phyloP scores from a whole-genome alignment of 2,797 vertebrate species.

The Holocentrus rufus region DNA sequence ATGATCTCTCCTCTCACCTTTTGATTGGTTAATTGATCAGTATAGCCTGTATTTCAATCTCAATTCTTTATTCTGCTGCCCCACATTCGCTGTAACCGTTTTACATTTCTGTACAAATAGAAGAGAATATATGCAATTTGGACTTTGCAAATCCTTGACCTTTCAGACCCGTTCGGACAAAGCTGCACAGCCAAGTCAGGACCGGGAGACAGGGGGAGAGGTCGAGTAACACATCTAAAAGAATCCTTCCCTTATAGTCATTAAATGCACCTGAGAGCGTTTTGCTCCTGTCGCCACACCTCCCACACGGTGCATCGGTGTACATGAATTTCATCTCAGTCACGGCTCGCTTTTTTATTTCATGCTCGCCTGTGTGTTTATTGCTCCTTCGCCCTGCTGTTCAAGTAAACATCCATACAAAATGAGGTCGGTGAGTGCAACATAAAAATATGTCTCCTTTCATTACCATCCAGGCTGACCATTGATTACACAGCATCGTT shows the following conservation, averaged over 20 bases:
- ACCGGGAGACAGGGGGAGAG: background rate
- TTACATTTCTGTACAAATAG: background rate
- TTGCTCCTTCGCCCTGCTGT: conserved; percentile 11
- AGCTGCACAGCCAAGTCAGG: conserved; percentile 1
- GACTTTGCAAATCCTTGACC: conserved; percentile 9
- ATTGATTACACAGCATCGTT: background rate
- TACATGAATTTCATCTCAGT: conserved; percentile 1
- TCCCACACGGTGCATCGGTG: conserved; percentile 12
- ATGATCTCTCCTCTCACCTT: too few species aligned
- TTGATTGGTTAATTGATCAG: too few species aligned
- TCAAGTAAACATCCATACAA: background rate
- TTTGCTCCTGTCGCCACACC: background rate
- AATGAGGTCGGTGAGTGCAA: background rate
- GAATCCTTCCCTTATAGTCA: conserved; percentile 1
- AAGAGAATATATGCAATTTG: background rate
- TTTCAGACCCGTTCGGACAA: conserved; percentile 12
- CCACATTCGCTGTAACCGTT: background rate
- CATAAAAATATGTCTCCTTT: background rate
- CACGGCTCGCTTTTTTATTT: conserved; percentile 9
- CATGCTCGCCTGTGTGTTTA: background rate
- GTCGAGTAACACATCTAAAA: conserved; percentile 9
- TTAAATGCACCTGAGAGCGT: conserved; percentile 28
- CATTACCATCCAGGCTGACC: background rate
- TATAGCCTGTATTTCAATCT: background rate
- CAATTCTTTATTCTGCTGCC: background rate